phyloP scores from a whole-genome alignment of 2,888 invertebrate species.

The Colletes collaris region DNA sequence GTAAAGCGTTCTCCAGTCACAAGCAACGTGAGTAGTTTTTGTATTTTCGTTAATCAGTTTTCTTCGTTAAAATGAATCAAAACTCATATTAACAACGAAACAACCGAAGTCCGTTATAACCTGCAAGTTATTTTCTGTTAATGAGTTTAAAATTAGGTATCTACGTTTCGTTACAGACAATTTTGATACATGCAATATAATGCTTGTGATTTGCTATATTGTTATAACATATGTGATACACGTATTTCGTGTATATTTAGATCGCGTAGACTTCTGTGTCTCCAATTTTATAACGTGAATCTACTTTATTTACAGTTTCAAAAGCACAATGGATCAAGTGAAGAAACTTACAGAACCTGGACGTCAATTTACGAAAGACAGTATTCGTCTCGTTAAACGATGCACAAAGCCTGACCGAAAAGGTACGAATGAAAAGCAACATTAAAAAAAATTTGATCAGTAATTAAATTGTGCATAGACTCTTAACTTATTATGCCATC shows the following conservation, averaged over 20 bases:
- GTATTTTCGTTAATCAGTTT: conserved; percentile 1
- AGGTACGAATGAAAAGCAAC: conserved; percentile 85
- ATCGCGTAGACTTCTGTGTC: not conserved
- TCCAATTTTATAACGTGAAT: conserved; percentile 23
- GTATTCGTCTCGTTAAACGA: conserved; percentile 98
- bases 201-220: not conserved
- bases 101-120: conserved; percentile 10
- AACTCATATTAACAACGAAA: not conserved
- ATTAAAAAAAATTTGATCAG: not conserved
- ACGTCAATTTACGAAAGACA: conserved; percentile 98
- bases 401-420: conserved; percentile 99
- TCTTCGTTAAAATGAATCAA: not conserved
- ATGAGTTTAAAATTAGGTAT: not conserved
- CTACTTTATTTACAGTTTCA: conserved; percentile 17
- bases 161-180: not conserved
- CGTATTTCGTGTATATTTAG: conserved; percentile 7
- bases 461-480: not conserved
- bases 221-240: conserved; percentile 18
- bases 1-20: conserved; percentile 54
- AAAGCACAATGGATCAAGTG: conserved; percentile 96
- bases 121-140: conserved; percentile 20
- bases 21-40: conserved; percentile 57
- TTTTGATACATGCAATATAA: conserved; percentile 1
- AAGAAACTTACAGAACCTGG: conserved; percentile 97
- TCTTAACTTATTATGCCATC: conserved; percentile 17